Evolutionary conservation across 2,113 vertebrate genomes (phyloP), one percentile per base, ranked within the genome.

Genomic region (Halichoerus grypus): DNA sequence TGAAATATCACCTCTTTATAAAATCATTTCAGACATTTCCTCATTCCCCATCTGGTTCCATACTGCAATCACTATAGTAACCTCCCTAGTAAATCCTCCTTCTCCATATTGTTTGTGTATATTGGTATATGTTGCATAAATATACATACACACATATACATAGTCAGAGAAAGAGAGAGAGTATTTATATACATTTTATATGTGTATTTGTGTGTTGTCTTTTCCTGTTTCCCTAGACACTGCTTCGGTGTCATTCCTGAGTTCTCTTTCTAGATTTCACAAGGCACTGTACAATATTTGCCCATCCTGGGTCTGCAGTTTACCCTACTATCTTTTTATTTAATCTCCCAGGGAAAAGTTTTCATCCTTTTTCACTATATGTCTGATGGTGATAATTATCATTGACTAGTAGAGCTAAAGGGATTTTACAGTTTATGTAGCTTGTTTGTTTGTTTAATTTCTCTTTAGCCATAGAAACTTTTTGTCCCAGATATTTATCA

Each of bases 401-500:
- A 86, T 46, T 92, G 28, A 77, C 46, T 59, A 59, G 57, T 39
- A 86, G 21, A 81, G 12, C 12, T 51, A 79, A 95, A 81, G 26
- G 57, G 5, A 94, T 14, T 4, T 86, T 92, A 67, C 13, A 67
- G 9, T 57, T 77, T 87, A 74, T 16, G 55, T 79, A 74, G 19
- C 42, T 72, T 71, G 53, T 21, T n/a, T 87, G 61, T 84, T 86
- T 18, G 1, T 72, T 82, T 82, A 74, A 76, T 69, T 83, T 63
- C 2, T 71, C 71, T 86, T 87, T 79, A 72, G 46, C 7, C 22
- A 88, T n/a, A 67, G 26, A 88, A 77, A 76, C 22, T 71, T 91
- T 93, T 94, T 88, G n/a, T 93, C 36, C 36, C 26, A 92, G 36
- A 49, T 94, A 81, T 69, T 97, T 63, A 28, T 86, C 33, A 87